A percentile compares a stretch with the other conserved stretches of the same genome.
phyloP scores from a whole-genome alignment of 2,113 vertebrate genomes.

The Abramis brama region DNA sequence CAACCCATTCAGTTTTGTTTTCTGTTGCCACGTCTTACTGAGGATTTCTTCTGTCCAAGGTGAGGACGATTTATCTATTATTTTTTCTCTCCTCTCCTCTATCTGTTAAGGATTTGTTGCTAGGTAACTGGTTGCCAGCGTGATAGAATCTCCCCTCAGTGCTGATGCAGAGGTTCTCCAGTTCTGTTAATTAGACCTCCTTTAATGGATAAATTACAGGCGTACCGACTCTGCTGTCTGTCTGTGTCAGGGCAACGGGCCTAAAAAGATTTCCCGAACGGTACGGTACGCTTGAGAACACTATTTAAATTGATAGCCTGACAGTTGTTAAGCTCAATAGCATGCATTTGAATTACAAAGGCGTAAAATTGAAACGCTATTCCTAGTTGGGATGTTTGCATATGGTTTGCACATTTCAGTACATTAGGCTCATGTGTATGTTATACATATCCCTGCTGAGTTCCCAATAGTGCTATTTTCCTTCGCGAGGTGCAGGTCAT shows the following conservation, averaged over 20 bases:
- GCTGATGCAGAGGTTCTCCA: constrained; percentile 20
- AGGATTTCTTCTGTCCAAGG: constrained; percentile 69
- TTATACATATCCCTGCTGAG: constrained; percentile 39
- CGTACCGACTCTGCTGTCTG: neutral
- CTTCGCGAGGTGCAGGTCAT: neutral
- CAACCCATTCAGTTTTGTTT: constrained; percentile 48
- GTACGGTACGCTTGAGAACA: neutral
- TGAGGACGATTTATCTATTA: constrained; percentile 57
- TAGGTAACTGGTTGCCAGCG: constrained; percentile 26
- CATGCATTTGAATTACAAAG: constrained; percentile 22
- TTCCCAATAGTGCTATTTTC: neutral
- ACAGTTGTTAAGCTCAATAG: neutral
- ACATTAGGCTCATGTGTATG: neutral
- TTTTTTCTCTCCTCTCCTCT: constrained; percentile 10
- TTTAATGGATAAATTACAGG: constrained; percentile 40
- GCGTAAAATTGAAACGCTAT: neutral
- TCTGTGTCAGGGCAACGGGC: neutral
- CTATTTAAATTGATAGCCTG: constrained; percentile 1
- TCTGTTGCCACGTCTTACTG: constrained; percentile 64
- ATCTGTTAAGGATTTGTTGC: constrained; percentile 42
- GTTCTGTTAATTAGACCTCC: constrained; percentile 4
- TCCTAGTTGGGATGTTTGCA: neutral
- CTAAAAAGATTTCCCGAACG: neutral
- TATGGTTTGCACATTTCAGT: neutral
- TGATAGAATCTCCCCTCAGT: neutral